These are phyloP conservation scores for Pygoscelis antarcticus DNA, from an alignment of 2,113 vertebrate genomes.

Conservation along the genomic window DNA sequence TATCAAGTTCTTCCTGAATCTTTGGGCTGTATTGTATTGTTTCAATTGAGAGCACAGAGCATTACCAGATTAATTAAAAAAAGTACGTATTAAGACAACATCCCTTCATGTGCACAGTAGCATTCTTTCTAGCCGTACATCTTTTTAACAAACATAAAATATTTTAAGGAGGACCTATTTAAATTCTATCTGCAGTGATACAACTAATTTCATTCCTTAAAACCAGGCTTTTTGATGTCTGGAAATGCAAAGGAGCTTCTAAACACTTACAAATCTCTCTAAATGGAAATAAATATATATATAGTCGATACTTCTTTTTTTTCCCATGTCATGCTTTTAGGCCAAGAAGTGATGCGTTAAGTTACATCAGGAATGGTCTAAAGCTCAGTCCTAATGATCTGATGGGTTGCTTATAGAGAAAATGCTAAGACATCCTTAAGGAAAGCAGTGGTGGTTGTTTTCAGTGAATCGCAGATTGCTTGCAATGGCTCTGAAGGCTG, in stretches of 20 bases:
- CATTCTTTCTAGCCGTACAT: neutral
- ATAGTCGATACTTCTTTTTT: neutral
- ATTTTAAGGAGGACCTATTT: neutral
- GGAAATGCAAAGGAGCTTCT: neutral
- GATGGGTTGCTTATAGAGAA: neutral
- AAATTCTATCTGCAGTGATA: neutral
- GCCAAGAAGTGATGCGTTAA: neutral
- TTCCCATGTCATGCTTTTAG: neutral
- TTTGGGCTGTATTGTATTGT: neutral
- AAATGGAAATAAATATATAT: neutral
- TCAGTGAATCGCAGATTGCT: neutral
- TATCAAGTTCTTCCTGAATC: neutral
- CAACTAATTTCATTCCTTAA: neutral
- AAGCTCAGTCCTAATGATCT: neutral
- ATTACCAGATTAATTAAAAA: neutral
- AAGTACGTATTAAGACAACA: neutral
- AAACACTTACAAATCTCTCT: neutral
- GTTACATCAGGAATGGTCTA: neutral
- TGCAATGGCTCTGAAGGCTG: neutral
- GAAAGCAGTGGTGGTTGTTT: neutral
- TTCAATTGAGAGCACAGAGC: neutral
- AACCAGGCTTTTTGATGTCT: neutral
- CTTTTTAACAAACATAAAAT: neutral
- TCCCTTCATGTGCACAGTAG: neutral
- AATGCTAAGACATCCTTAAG: neutral